A percentile compares a stretch with the other conserved stretches of the same genome.
Conservation (phyloP, 2,888 invertebrate genomes). For the Odontothrips loti region DNA sequence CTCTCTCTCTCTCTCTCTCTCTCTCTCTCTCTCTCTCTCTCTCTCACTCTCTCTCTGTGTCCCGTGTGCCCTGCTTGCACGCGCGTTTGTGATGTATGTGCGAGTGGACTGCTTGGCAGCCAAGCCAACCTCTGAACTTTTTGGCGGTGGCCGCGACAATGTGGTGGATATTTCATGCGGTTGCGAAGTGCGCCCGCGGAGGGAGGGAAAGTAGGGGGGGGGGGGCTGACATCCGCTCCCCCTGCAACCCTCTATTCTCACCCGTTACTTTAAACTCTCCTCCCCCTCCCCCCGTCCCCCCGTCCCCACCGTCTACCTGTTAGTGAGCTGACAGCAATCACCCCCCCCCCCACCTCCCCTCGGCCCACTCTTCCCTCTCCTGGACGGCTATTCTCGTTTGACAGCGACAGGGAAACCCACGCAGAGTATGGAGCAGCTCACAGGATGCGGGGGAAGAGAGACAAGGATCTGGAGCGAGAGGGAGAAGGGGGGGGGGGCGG, state of each 20-base stretch:
- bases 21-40: too few species aligned
- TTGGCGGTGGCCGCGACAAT: not conserved
- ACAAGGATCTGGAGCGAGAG: not conserved
- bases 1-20: too few species aligned
- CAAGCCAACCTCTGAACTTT: too few species aligned
- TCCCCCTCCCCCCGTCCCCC: not conserved
- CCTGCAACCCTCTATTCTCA: not conserved
- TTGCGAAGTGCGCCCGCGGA: not conserved
- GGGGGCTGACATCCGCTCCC: too few species aligned
- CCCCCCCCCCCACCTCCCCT: not conserved
- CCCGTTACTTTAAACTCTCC: not conserved
- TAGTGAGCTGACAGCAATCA: not conserved
- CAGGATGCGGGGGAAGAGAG: too few species aligned
- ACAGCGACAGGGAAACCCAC: constrained; percentile 6
- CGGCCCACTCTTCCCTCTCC: not conserved
- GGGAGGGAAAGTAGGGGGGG: too few species aligned
- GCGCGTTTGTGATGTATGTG: too few species aligned
- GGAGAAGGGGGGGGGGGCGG: not conserved
- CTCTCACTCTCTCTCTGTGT: too few species aligned
- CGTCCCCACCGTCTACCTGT: not conserved
- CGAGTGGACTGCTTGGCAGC: too few species aligned
- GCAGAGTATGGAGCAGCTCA: not conserved
- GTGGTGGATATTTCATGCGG: not conserved
- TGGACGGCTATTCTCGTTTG: not conserved
- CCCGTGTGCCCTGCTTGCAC: too few species aligned